These are phyloP conservation scores for Vireo altiloquus DNA, from an alignment of 2,113 vertebrate genomes.

Conservation along the genomic window DNA sequence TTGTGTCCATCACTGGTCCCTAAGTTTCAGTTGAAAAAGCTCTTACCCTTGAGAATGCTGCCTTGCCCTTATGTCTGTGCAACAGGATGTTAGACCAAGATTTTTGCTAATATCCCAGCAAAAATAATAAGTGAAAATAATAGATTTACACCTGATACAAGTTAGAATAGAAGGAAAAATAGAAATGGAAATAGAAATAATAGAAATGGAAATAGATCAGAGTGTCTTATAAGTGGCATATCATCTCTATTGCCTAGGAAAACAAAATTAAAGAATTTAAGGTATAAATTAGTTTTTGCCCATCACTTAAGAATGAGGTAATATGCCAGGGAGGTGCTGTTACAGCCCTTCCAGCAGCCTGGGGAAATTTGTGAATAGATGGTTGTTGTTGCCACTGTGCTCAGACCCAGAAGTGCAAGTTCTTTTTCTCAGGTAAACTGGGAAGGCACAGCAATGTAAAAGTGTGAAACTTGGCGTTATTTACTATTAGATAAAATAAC, in stretches of 20 bases:
- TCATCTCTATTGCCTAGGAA: background rate
- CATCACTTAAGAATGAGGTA: background rate
- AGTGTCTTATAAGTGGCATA: background rate
- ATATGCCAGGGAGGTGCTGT: background rate
- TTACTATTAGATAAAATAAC: background rate
- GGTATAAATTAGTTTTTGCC: background rate
- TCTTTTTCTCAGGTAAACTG: background rate
- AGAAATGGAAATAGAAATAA: background rate
- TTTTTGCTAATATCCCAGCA: background rate
- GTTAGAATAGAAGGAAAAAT: background rate
- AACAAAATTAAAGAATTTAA: background rate
- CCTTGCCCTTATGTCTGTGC: background rate
- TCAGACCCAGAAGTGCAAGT: background rate
- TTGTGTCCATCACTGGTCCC: background rate
- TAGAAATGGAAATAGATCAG: background rate
- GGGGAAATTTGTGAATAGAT: background rate
- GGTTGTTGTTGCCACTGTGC: background rate
- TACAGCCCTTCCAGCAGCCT: background rate
- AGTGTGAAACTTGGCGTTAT: background rate
- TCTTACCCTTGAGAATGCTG: background rate
- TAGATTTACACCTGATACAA: background rate
- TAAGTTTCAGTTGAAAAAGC: background rate
- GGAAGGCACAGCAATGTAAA: background rate
- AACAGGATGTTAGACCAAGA: rapidly evolving
- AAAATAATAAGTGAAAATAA: background rate